Evolutionary conservation across 2,113 vertebrate genomes (phyloP), one percentile per base, ranked within the genome.

Genomic region (Oncorhynchus gorbuscha): DNA sequence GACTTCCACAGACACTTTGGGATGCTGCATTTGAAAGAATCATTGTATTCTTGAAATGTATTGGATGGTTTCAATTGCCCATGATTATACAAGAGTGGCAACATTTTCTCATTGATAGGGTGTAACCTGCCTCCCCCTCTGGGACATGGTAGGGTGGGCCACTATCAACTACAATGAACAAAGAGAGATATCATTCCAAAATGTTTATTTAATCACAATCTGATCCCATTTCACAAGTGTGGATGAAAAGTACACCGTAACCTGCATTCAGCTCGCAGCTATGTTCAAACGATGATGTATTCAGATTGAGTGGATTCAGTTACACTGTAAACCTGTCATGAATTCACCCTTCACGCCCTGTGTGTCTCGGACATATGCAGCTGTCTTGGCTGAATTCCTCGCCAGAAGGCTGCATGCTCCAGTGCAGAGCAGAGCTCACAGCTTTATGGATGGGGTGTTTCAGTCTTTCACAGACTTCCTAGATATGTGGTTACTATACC

Each of bases 371-470:
- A 81, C 87, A 86, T 84, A 81, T 83, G 78, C 84, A 82, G 81
- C 83, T 73, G 76, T 65, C 80, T 79, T 69, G 81, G 71, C 76
- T 80, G 67, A 6, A 24, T 16, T 78, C 81, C 49, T 72, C 79
- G 86, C 89, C 88, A 87, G 79, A 74, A 86, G 76, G 80, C 81
- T 86, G 89, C 84, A 91, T 79, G 89, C 89, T 81, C 86, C 26
- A 72, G 79, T 90, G 86, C 89, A 91, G 76, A 72, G 65, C 83
- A 65, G 77, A 55, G 70, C 84, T 81, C 78, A 72, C 48, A 18
- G 51, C 71, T 76, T 87, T 84, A 78, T 78, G 67, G 73, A 78
- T 74, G 79, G 80, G 64, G 76, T 78, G 59, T 62, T 68, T 45
- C 48, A 75, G 77, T 72, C 76, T 67, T 51, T 61, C 48, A 65